Conservation (phyloP, 2,113 vertebrate species). For the Chrysemys picta region DNA sequence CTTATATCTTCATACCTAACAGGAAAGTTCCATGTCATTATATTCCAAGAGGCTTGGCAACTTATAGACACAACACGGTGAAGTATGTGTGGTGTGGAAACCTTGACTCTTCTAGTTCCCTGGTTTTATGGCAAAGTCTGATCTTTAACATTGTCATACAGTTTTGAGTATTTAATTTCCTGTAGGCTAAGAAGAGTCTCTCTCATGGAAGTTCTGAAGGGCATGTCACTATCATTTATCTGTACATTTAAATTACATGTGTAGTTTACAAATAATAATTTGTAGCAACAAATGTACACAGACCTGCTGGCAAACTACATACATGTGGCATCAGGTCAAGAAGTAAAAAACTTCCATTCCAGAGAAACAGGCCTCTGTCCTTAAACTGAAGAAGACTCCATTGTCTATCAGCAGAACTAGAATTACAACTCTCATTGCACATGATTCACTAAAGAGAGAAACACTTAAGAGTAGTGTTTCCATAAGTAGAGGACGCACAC, state of each 20-base stretch:
- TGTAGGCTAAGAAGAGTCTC: not conserved
- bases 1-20: constrained; percentile 37
- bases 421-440: not conserved
- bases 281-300: not conserved
- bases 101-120: not conserved
- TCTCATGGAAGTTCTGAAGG: constrained; percentile 4
- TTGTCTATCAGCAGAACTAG: not conserved
- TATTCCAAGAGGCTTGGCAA: constrained; percentile 7
- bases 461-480: not conserved
- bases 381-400: not conserved
- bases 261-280: not conserved
- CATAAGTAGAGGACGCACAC: not conserved
- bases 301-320: not conserved
- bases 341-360: constrained; percentile 17
- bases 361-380: not conserved
- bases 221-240: not conserved
- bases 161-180: not conserved
- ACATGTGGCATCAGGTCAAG: not conserved
- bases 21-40: not conserved
- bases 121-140: not conserved
- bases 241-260: not conserved
- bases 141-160: not conserved
- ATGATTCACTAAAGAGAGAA: not conserved
- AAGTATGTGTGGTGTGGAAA: not conserved
- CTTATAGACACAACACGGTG: not conserved